Conservation (phyloP, 2,797 vertebrate genomes). For the Lagodon rhomboides region DNA sequence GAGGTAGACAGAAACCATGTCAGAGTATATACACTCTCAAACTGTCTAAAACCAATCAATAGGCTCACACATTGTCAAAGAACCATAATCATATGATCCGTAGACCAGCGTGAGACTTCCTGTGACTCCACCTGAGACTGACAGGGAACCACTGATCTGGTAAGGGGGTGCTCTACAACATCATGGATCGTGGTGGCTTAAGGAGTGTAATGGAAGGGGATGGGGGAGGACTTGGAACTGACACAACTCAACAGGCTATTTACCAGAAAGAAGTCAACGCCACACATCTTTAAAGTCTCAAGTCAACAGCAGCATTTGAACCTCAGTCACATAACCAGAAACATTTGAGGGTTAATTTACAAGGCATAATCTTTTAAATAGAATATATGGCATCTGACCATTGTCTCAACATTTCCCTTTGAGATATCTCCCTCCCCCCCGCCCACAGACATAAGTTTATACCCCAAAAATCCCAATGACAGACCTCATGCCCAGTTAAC, state of each 20-base stretch:
- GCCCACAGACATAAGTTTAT: conserved; percentile 50
- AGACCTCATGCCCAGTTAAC: conserved; percentile 76
- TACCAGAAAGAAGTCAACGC: conserved; percentile 63
- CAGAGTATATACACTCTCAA: conserved; percentile 61
- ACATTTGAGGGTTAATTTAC: conserved; percentile 75
- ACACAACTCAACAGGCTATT: conserved; percentile 63
- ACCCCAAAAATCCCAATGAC: conserved; percentile 54
- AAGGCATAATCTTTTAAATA: conserved; percentile 78
- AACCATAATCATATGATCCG: conserved; percentile 42
- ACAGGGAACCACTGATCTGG: conserved; percentile 56
- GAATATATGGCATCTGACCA: conserved; percentile 75
- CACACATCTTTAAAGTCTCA: conserved; percentile 63
- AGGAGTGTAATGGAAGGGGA: conserved; percentile 55
- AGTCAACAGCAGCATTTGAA: conserved; percentile 80
- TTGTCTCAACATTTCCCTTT: conserved; percentile 65
- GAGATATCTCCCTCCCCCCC: conserved; percentile 51
- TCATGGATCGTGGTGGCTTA: conserved; percentile 54
- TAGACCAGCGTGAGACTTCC: conserved; percentile 52
- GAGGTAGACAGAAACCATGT: conserved; percentile 82
- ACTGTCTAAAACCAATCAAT: conserved; percentile 58
- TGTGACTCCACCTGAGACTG: conserved; percentile 63
- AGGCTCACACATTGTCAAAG: conserved; percentile 31
- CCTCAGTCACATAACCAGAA: conserved; percentile 66
- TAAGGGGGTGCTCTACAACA: conserved; percentile 40
- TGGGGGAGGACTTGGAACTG: conserved; percentile 35